Base-by-base conservation (phyloP, 2,113 vertebrate genomes). In the Indicator indicator region DNA sequence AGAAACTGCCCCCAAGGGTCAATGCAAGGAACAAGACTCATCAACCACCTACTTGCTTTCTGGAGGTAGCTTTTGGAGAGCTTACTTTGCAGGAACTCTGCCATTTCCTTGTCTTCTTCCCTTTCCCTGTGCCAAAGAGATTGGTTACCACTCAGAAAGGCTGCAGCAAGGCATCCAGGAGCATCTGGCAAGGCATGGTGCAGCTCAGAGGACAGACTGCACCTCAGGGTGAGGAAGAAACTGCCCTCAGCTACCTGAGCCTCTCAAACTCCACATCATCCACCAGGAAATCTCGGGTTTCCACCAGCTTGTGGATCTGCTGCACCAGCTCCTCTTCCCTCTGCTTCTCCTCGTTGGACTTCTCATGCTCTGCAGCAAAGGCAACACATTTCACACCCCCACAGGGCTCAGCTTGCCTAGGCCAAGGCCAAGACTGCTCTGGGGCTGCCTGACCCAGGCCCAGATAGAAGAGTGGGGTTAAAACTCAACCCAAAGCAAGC, bases 191-290 rank as follows among this genome's bases (percentile, higher is more conserved):
- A 50, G 50, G 63, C 23, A 9, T 7, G 7, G 26, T 11, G 16
- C n/a, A 5, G 48, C 58, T 9, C 76, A 55, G 55, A 44, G 32
- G 30, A 36, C 0, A 33, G 46, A 17, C 6, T n/a, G 56, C 60
- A 11, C 9, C 86, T 33, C 73, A 67, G 52, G 0, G 0, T 17
- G 5, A 33, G 42, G 44, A 60, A 4, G 1, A 30, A 54, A 38
- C 5, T 33, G 15, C 50, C 30, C 40, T 3, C 76, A 21, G 50
- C 46, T 97, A 98, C 98, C 98, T 98, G 96, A 99, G 98, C 73
- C 99, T 97, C 96, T 99, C 99, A 64, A 99, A 98, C 94, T 99
- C 99, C 86, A 99, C 98, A 12, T 99, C 99, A 2, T 99, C 99
- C 97, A 99, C 99, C 55, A 99, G 96, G 96, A 98, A 99, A 96